These are phyloP conservation scores for Drosophila insularis DNA, from an alignment of 1,140 invertebrate species.

Conservation along the genomic window DNA sequence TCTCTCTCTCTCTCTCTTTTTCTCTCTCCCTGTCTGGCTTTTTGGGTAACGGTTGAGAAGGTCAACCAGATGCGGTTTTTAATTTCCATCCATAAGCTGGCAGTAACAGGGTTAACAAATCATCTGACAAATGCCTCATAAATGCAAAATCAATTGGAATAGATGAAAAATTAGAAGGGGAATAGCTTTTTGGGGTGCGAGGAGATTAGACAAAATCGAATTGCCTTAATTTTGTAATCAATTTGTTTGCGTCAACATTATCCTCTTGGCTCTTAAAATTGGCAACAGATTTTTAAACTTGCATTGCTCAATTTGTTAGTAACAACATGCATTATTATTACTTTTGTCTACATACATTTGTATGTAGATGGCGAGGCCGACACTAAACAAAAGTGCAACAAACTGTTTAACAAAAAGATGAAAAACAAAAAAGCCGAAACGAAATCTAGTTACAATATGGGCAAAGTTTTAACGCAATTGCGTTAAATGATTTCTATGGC, in stretches of 20 bases:
- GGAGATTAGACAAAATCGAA: not conserved
- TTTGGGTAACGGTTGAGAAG: conserved; percentile 67
- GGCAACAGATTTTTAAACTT: not conserved
- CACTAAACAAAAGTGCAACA: conserved; percentile 51
- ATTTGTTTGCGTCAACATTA: not conserved
- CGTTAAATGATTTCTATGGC: conserved; percentile 65
- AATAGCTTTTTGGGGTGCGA: not conserved
- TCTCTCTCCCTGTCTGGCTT: not conserved
- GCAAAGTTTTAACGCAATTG: conserved; percentile 71
- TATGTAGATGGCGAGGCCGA: conserved; percentile 38
- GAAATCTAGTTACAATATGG: conserved; percentile 28
- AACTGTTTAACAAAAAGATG: conserved; percentile 46
- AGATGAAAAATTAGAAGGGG: not conserved
- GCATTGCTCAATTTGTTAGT: conserved; percentile 36
- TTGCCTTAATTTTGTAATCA: not conserved
- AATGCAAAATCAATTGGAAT: conserved; percentile 6
- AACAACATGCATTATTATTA: conserved; percentile 3
- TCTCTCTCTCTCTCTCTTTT: conserved; percentile 34
- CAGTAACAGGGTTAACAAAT: conserved; percentile 13
- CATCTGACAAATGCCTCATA: conserved; percentile 7
- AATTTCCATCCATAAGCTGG: conserved; percentile 28
- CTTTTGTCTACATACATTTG: not conserved
- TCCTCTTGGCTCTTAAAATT: not conserved
- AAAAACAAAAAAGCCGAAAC: conserved; percentile 27
- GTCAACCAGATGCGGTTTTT: conserved; percentile 67